Conservation (phyloP, 2,888 invertebrate species). For the Teleiodes luculella region DNA sequence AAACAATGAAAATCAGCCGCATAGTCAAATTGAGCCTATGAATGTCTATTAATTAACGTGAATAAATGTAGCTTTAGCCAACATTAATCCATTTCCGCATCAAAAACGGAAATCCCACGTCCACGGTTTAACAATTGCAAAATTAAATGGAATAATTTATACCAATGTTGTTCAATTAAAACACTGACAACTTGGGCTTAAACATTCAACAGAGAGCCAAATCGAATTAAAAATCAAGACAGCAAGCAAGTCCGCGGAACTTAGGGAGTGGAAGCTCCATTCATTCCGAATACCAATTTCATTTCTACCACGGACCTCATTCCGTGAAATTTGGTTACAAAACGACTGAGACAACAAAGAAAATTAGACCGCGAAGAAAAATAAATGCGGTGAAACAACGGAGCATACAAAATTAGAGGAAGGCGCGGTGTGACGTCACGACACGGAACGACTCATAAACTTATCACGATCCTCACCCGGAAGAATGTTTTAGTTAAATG, state of each 20-base stretch:
- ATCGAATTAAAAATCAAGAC: constrained; percentile 66
- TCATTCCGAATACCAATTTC: constrained; percentile 74
- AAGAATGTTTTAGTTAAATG: background rate
- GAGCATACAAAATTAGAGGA: constrained; percentile 72
- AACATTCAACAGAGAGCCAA: constrained; percentile 39
- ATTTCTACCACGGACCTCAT: constrained; percentile 70
- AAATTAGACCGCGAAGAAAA: constrained; percentile 76
- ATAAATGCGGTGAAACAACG: constrained; percentile 71
- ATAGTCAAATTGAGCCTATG: constrained; percentile 2
- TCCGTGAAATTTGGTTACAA: constrained; percentile 73
- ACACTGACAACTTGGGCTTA: constrained; percentile 28
- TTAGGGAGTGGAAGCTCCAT: constrained; percentile 48
- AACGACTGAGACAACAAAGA: constrained; percentile 73
- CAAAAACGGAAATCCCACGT: constrained; percentile 6
- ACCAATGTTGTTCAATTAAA: constrained; percentile 32
- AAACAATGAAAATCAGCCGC: constrained; percentile 11
- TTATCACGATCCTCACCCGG: background rate
- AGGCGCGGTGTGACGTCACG: constrained; percentile 16
- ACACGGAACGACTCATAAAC: constrained; percentile 20
- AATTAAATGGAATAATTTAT: constrained; percentile 26
- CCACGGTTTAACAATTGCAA: constrained; percentile 3
- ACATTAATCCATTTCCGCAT: constrained; percentile 6
- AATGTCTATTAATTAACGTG: constrained; percentile 4
- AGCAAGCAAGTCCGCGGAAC: constrained; percentile 43
- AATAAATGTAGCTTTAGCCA: constrained; percentile 3